Evolutionary conservation across 1,140 invertebrate genomes (phyloP).

Genomic region (Apis dorsata): DNA sequence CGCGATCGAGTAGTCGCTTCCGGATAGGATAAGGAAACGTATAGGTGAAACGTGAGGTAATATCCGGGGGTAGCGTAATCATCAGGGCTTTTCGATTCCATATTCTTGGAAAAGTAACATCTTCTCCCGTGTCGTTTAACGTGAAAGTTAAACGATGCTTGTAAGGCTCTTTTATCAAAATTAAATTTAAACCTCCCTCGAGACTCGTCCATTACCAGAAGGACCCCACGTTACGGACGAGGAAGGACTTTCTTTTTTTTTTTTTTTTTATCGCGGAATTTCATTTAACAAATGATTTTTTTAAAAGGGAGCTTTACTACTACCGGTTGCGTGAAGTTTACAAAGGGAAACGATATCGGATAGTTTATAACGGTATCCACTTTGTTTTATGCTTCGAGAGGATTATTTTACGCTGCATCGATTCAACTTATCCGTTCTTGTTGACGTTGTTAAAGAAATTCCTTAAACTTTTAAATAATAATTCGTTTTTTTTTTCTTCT

Average conservation of each 20-base stretch:
- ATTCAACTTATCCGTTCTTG: too few species aligned
- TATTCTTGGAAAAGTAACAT: slow-evolving; percentile 56
- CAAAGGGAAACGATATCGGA: neutral
- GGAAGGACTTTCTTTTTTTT: too few species aligned
- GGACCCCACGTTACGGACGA: neutral
- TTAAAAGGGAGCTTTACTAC: neutral
- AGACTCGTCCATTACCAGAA: neutral
- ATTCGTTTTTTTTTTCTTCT: too few species aligned
- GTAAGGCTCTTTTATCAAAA: slow-evolving; percentile 72
- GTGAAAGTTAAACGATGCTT: slow-evolving; percentile 43
- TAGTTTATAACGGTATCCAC: neutral
- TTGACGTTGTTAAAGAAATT: neutral
- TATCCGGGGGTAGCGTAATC: slow-evolving; percentile 50
- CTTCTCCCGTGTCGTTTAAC: neutral
- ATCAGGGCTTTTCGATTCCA: slow-evolving; percentile 45
- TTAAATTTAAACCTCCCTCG: slow-evolving; percentile 60
- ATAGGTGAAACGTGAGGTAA: slow-evolving; percentile 35
- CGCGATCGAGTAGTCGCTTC: slow-evolving; percentile 9
- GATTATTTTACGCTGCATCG: neutral
- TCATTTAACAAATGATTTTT: slow-evolving; percentile 41
- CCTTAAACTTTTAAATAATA: too few species aligned
- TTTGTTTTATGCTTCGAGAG: neutral
- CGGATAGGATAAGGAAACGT: slow-evolving; percentile 25
- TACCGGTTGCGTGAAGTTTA: too few species aligned
- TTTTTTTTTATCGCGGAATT: neutral